Evolutionary conservation across 2,113 vertebrate species (phyloP).

Genomic region (Ammodytes dubius): DNA sequence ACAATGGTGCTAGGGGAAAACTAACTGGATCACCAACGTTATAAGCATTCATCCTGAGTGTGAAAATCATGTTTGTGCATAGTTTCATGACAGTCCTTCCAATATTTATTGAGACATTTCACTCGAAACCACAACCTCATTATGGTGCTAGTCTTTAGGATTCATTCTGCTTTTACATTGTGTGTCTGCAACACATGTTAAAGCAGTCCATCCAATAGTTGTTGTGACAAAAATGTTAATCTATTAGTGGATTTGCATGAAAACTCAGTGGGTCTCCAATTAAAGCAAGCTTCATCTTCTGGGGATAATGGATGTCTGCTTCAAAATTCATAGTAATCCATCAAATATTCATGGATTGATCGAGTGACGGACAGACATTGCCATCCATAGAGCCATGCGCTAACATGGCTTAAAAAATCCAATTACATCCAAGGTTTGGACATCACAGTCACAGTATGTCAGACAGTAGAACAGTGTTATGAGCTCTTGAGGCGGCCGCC

Average conservation of each 20-base stretch:
- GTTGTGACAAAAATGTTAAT: background rate
- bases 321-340: background rate
- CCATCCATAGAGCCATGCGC: background rate
- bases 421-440: background rate
- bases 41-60: background rate
- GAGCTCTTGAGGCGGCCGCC: background rate
- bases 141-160: background rate
- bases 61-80: too few relatives aligned
- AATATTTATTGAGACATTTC: background rate
- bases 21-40: background rate
- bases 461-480: background rate
- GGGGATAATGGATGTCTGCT: too few relatives aligned
- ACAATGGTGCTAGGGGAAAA: background rate
- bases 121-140: background rate
- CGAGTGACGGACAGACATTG: rapidly evolving
- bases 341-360: background rate
- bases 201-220: background rate
- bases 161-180: background rate
- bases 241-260: background rate
- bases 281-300: background rate
- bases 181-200: background rate
- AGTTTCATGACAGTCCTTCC: background rate
- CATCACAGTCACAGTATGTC: background rate
- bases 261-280: background rate
- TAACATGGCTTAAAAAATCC: background rate